These are phyloP conservation scores for Lampris megalopsis DNA, from an alignment of 2,113 vertebrate genomes.

Conservation along the genomic window DNA sequence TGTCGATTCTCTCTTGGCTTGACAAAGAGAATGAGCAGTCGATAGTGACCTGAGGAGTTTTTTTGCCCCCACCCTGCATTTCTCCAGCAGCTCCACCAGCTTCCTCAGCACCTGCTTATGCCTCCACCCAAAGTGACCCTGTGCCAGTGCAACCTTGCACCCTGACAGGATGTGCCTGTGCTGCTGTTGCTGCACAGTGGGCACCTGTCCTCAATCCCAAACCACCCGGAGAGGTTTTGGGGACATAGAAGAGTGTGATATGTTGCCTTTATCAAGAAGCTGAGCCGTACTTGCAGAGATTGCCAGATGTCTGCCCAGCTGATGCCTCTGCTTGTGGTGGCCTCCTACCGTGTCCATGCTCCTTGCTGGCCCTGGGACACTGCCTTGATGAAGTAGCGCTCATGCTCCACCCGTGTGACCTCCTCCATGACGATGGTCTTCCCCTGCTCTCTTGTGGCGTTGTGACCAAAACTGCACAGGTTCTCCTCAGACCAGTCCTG, in stretches of 20 bases:
- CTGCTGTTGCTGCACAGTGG: no score
- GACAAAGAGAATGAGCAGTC: no score
- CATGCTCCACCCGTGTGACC: neutral
- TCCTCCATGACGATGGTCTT: slow-evolving; percentile 29
- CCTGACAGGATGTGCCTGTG: no score
- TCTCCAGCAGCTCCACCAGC: no score
- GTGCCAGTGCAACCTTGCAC: no score
- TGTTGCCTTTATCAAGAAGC: slow-evolving; percentile 4
- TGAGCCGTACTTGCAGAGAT: slow-evolving; percentile 2
- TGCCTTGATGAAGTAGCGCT: slow-evolving; percentile 2
- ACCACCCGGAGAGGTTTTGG: neutral
- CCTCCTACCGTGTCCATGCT: slow-evolving; percentile 24
- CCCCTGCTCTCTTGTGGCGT: slow-evolving; percentile 8
- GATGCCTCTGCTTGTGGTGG: neutral
- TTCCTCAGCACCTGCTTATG: no score
- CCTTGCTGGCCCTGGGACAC: slow-evolving; percentile 15
- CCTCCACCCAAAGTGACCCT: no score
- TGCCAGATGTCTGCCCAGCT: slow-evolving; percentile 16
- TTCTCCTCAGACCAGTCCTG: slow-evolving; percentile 11
- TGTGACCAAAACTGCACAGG: slow-evolving; percentile 9
- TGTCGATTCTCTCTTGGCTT: no score
- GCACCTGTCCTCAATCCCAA: no score
- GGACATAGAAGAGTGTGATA: neutral
- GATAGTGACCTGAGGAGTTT: no score
- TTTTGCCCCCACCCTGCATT: no score